phyloP scores from a whole-genome alignment of 2,113 vertebrate species.

The Ginglymostoma cirratum region DNA sequence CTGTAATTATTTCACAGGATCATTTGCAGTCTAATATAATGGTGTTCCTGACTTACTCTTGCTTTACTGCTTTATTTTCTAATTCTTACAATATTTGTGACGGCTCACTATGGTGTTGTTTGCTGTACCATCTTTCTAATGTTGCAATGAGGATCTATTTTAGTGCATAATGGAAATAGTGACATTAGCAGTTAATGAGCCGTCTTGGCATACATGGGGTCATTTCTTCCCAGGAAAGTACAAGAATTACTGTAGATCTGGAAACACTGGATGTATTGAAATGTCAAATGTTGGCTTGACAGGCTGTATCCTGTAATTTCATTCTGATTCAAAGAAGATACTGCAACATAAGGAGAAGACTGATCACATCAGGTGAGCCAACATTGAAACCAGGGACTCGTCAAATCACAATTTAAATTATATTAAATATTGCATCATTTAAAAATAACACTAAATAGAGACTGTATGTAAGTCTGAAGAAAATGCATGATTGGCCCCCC shows the following conservation, averaged over 20 bases:
- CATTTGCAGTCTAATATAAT: neutral
- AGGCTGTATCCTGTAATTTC: neutral
- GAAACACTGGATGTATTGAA: neutral
- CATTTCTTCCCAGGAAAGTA: neutral
- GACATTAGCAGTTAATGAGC: slow-evolving; percentile 5
- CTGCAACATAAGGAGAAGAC: neutral
- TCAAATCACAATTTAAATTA: neutral
- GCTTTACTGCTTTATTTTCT: slow-evolving; percentile 22
- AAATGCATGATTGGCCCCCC: neutral
- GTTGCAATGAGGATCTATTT: neutral
- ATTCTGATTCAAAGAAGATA: neutral
- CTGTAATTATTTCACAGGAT: neutral
- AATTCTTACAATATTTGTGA: neutral
- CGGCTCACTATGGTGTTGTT: neutral
- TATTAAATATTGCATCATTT: neutral
- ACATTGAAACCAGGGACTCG: neutral
- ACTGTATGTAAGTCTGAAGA: neutral
- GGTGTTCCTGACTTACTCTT: neutral
- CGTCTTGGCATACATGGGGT: neutral
- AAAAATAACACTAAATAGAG: neutral
- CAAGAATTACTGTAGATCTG: neutral
- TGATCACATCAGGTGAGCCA: neutral
- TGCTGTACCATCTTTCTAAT: neutral
- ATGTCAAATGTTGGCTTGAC: neutral
- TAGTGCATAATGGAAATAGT: neutral